Base-by-base conservation (phyloP, 2,113 vertebrate genomes). In the Vulpes ferrilata region DNA sequence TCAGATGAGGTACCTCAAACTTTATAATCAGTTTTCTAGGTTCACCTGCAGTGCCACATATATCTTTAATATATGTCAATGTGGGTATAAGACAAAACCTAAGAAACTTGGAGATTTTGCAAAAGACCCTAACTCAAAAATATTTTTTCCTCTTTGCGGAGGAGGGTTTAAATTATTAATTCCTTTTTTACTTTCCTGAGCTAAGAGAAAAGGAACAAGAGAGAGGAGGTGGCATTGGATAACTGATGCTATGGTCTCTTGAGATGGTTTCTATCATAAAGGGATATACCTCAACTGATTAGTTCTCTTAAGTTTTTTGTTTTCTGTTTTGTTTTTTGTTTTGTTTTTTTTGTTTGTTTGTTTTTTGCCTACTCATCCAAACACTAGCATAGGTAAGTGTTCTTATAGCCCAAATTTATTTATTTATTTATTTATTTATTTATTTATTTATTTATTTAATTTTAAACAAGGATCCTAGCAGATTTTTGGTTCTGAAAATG, bases 181-280 rank as follows among this genome's bases (percentile, higher is more conserved):
- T 91, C 27, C 16, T 55, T 88, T 51, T 95, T 92, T 69, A 79
- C 17, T 91, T 95, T 87, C 43, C 69, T 93, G 87, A 95, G 23
- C 30, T 88, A 94, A 96, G 62, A 96, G n/a, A 71, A 88, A 94
- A 76, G 12, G 38, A 79, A 91, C 48, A 55, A 30, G 53, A 74
- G 60, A 62, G 71, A 81, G n/a, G 85, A 94, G 23, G 23, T 20
- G 90, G 48, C 16, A 10, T 69, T 95, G 32, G 38, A 64, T 80
- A 38, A 90, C 82, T 90, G 79, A 64, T 73, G 27, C 60, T 90
- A 88, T 51, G 32, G 48, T 83, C 80, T 90, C 62, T 84, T 93
- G 23, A 87, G 92, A 76, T 35, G 79, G 20, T 71, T 91, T 91
- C 85, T 48, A n/a, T 23, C 51, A 80, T 38, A 82, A 60, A 97